These are phyloP conservation scores for Etheostoma cragini DNA, from an alignment of 2,113 vertebrate species.

Conservation along the genomic window DNA sequence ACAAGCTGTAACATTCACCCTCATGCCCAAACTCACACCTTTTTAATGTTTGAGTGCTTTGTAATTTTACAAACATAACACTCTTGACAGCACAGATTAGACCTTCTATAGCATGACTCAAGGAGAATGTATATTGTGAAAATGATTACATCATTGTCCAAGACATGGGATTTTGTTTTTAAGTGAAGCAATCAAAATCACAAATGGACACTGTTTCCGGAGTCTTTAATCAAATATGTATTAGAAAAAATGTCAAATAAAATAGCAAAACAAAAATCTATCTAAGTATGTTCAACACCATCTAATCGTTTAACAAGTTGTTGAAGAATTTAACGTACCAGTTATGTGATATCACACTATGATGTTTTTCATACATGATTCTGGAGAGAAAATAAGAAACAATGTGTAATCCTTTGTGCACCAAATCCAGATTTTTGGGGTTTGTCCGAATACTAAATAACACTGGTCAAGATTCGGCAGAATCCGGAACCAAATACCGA, in stretches of 20 bases:
- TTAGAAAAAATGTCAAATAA: not conserved
- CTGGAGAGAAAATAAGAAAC: not conserved
- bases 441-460: no score
- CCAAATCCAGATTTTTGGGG: no score
- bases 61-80: constrained; percentile 19
- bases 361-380: not conserved
- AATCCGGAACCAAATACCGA: no score
- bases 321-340: not conserved
- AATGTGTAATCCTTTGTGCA: no score
- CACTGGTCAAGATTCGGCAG: no score
- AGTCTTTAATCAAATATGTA: not conserved
- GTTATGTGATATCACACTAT: not conserved
- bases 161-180: not conserved
- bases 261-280: not conserved
- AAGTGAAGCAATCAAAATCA: not conserved
- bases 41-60: constrained; percentile 15
- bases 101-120: not conserved
- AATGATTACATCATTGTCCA: not conserved
- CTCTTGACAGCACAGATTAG: not conserved
- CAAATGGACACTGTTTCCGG: not conserved
- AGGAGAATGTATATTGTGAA: not conserved
- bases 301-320: not conserved
- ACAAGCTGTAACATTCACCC: constrained; percentile 29
- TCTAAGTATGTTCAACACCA: not conserved
- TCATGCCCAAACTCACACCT: constrained; percentile 24